Evolutionary conservation across 1,140 invertebrate genomes (phyloP).

Genomic region (Geopemphigus sp.): DNA sequence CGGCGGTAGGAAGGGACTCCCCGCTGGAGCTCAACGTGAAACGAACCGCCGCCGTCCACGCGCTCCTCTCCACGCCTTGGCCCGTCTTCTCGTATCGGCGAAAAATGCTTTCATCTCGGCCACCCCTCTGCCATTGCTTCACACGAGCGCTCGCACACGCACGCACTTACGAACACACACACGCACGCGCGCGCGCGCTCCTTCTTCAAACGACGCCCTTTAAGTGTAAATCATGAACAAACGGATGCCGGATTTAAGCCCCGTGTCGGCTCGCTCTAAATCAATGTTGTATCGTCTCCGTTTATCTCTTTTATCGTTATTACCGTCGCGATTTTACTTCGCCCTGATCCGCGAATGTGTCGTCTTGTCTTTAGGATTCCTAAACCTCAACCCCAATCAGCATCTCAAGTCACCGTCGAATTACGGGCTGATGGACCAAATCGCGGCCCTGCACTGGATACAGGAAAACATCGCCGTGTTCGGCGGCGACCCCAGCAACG

Average conservation of each 20-base stretch:
- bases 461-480: slow-evolving; percentile 91
- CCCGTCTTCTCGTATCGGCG: background rate
- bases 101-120: background rate
- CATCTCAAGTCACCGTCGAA: slow-evolving; percentile 81
- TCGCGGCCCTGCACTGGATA: slow-evolving; percentile 89
- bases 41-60: background rate
- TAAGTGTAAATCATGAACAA: slow-evolving; percentile 23
- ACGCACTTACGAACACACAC: too few relatives aligned
- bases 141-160: too few relatives aligned
- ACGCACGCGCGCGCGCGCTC: too few relatives aligned
- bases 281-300: slow-evolving; percentile 24
- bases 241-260: slow-evolving; percentile 24
- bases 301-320: slow-evolving; percentile 4
- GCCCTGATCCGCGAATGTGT: too few relatives aligned
- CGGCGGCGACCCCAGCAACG: slow-evolving; percentile 86
- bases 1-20: background rate
- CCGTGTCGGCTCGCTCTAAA: slow-evolving; percentile 5
- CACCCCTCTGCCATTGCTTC: background rate
- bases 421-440: slow-evolving; percentile 93
- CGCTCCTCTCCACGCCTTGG: background rate
- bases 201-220: background rate
- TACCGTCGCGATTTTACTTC: slow-evolving; percentile 1
- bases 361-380: slow-evolving; percentile 70
- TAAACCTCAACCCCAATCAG: slow-evolving; percentile 82
- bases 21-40: slow-evolving; percentile 4